Base-by-base conservation (phyloP, 1,140 invertebrate species). In the Drosophila burlai region DNA sequence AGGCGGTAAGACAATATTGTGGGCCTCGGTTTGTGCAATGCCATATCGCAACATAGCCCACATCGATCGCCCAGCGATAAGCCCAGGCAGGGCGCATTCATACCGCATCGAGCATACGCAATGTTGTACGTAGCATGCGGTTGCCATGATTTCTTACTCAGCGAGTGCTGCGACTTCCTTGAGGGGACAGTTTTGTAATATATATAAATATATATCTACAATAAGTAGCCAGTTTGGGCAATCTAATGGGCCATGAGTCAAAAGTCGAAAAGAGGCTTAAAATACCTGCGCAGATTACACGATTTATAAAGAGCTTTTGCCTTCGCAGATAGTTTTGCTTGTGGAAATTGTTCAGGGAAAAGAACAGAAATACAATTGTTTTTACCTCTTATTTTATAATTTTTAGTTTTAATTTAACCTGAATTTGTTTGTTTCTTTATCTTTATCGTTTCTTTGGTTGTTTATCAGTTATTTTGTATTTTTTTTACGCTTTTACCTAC, bases 31-130 rank as follows among this genome's bases (percentile, higher is more conserved):
- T 57, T 69, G 81, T 73, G 81, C 71, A 76, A 76, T 55, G 40
- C 47, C 45, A 49, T 40, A 66, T 43, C 43, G n/a, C 26, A 61
- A 40, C 21, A 57, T 11, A 65, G 52, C 29, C 71, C 59, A 67
- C 75, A 61, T 61, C 63, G 73, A 78, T 78, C 75, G 74, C 38
- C 59, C 24, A 26, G 47, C 67, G 83, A 86, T 86, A 86, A 83
- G 83, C 73, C 59, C 59, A 75, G 62, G 57, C 59, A 72, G 63
- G 47, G 67, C 15, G 67, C 26, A 76, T 66, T 57, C 80, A 87
- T 73, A 71, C 75, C 83, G 71, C 78, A 86, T 87, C 72, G 54
- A 64, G 83, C 83, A 87, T 87, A 87, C 83, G 83, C 83, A 89
- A 89, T 59, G 84, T 57, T 65, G 72, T 69, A 58, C 66, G 16